A percentile compares a stretch with the other conserved stretches of the same genome.
Evolutionary conservation across 2,113 vertebrate species (phyloP).

Genomic region (Neolamprologus cancellatus): DNA sequence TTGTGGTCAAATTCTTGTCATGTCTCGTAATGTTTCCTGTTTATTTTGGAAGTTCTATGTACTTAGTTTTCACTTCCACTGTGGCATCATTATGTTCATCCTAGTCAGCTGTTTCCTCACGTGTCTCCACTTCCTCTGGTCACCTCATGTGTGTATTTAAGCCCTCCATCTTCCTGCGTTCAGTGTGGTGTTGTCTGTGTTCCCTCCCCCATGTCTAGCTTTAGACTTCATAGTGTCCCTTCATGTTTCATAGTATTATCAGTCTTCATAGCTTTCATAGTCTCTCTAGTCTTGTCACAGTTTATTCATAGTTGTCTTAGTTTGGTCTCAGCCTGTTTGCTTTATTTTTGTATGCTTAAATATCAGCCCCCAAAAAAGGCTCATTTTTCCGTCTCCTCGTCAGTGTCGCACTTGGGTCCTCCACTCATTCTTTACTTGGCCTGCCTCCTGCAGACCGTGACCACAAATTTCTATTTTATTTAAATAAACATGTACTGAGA

Average conservation of each 20-base stretch:
- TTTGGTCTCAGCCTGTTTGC: not conserved
- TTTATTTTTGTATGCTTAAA: rapidly evolving
- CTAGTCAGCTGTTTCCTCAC: rapidly evolving
- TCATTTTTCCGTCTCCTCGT: not conserved
- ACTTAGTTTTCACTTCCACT: not conserved
- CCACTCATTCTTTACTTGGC: rapidly evolving
- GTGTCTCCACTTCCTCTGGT: rapidly evolving
- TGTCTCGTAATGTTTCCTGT: not conserved
- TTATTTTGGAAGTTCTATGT: not conserved
- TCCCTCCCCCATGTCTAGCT: not conserved
- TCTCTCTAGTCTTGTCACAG: not conserved
- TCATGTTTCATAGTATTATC: not conserved
- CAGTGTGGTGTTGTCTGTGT: not conserved
- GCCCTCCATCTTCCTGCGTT: rapidly evolving
- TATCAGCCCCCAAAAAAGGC: rapidly evolving
- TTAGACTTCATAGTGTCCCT: not conserved
- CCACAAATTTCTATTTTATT: not conserved
- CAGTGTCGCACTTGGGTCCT: not conserved
- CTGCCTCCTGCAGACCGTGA: not conserved
- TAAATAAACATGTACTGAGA: not conserved
- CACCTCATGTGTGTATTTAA: not conserved
- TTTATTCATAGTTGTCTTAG: not conserved
- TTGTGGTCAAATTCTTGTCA: not conserved
- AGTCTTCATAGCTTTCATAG: not conserved
- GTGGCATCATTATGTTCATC: not conserved